Percentiles rank a stretch among this genome's conserved stretches.
Evolutionary conservation across 1,140 invertebrate species (phyloP).

Genomic region (Drosophila sproati): DNA sequence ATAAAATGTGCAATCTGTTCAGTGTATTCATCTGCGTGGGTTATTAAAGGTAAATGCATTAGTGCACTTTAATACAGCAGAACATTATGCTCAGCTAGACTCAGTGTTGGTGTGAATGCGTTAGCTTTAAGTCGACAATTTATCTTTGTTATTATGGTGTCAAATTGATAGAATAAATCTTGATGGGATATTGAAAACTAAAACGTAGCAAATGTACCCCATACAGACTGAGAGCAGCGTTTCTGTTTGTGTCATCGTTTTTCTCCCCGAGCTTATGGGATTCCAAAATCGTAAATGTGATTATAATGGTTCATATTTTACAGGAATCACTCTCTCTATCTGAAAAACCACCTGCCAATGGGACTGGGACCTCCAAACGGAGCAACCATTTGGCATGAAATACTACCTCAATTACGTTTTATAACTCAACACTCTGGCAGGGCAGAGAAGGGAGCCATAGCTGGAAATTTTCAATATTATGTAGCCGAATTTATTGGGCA

Average conservation of each 20-base stretch:
- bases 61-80: background rate
- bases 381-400: slow-evolving; percentile 73
- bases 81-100: background rate
- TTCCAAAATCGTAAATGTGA: slow-evolving; percentile 29
- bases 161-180: slow-evolving; percentile 19
- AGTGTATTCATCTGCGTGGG: background rate
- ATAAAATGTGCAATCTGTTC: background rate
- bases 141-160: slow-evolving; percentile 7
- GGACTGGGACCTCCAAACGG: background rate
- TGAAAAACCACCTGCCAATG: slow-evolving; percentile 28
- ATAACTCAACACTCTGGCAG: slow-evolving; percentile 71
- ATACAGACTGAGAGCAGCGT: background rate
- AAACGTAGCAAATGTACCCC: slow-evolving; percentile 1
- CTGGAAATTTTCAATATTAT: slow-evolving; percentile 79
- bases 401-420: slow-evolving; percentile 82
- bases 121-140: background rate
- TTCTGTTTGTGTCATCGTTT: slow-evolving; percentile 13
- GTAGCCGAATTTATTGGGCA: slow-evolving; percentile 74
- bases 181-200: slow-evolving; percentile 21
- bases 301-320: slow-evolving; percentile 25
- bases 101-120: background rate
- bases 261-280: slow-evolving; percentile 19
- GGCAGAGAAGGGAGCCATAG: slow-evolving; percentile 8
- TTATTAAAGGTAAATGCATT: background rate
- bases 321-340: background rate